Percentiles rank a stretch among this genome's conserved stretches.
Conservation (phyloP, 1,140 invertebrate genomes). For the Heliconius melpomene region DNA sequence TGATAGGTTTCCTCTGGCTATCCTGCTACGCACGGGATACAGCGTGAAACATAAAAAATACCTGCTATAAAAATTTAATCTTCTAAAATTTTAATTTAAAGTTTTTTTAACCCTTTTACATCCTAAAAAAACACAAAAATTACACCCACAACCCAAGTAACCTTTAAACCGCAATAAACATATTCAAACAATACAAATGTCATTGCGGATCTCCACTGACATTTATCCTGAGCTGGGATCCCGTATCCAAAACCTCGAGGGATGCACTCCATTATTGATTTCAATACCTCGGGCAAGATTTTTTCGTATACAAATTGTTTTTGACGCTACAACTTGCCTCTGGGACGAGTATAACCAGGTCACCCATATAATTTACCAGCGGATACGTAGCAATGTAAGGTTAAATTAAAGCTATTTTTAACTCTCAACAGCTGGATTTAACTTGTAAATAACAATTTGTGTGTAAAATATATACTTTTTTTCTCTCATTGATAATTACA, state of each 20-base stretch:
- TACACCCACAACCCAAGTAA: not conserved
- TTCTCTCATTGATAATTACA: no score
- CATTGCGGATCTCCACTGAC: not conserved
- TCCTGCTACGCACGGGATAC: no score
- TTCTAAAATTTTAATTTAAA: no score
- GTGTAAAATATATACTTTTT: no score
- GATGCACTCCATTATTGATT: constrained; percentile 28
- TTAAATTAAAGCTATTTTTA: constrained; percentile 2
- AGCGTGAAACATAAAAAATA: no score
- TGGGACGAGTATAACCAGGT: constrained; percentile 14
- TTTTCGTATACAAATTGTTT: constrained; percentile 28
- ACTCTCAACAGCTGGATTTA: not conserved
- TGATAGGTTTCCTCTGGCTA: no score
- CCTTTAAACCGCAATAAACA: not conserved
- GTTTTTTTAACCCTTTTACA: no score
- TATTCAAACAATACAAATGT: not conserved
- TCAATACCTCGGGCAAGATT: constrained; percentile 15
- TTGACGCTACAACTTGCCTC: constrained; percentile 6
- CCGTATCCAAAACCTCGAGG: constrained; percentile 7
- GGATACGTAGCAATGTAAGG: not conserved
- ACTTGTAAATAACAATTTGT: not conserved
- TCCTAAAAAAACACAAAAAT: not conserved
- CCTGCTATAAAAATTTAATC: no score
- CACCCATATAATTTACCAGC: constrained; percentile 12
- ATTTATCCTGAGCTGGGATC: not conserved